Conservation (phyloP, 1,140 invertebrate species). For the Pectinophora gossypiella region DNA sequence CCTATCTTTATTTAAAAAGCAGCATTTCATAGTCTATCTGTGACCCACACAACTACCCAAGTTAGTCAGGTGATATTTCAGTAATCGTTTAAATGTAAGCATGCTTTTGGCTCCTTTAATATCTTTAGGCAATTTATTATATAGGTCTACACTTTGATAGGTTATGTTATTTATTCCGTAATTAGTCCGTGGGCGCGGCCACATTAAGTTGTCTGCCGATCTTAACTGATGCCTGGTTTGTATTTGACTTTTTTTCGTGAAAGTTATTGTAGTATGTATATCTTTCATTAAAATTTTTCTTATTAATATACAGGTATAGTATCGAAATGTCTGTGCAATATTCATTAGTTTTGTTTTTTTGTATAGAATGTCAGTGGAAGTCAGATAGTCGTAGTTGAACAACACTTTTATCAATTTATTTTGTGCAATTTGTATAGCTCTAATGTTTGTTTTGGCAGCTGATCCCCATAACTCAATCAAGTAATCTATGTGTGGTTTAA, state of each 20-base stretch:
- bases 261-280: neutral
- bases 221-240: neutral
- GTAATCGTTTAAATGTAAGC: neutral
- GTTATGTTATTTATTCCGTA: neutral
- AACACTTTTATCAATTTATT: neutral
- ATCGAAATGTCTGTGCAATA: neutral
- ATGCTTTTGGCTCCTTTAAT: neutral
- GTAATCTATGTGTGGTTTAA: neutral
- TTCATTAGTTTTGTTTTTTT: neutral
- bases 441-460: neutral
- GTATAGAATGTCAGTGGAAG: neutral
- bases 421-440: neutral
- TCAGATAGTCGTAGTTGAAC: neutral
- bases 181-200: neutral
- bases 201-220: neutral
- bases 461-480: neutral
- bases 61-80: neutral
- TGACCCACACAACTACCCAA: no score
- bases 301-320: neutral
- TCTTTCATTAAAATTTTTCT: neutral
- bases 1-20: no score
- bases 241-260: neutral
- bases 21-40: no score
- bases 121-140: neutral
- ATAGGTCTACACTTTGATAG: neutral